Base-by-base conservation (phyloP, 2,888 invertebrate species). In the Dryococelus australis region DNA sequence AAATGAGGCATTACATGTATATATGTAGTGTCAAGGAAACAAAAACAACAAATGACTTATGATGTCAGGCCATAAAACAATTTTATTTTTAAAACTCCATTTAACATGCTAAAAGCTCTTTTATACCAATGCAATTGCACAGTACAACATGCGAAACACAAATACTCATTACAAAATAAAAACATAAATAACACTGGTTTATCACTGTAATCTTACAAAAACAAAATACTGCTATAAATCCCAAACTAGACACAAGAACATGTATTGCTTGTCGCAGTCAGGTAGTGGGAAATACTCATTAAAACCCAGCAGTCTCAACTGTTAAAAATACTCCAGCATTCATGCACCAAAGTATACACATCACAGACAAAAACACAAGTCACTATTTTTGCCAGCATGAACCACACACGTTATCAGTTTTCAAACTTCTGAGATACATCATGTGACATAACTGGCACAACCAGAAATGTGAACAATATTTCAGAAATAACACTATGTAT, bases 181-280 rank as follows among this genome's bases (percentile, higher is more conserved):
- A 65, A 65, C 65, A 65, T 65, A 65, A 65, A 65, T 65, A 65
- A 65, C 65, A n/a, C 65, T n/a, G n/a, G 65, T 65, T 65, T 24
- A 24, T n/a, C n/a, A 24, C 65, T 65, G 65, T 20, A 65, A 16
- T n/a, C 65, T 65, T 65, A 65, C 65, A 65, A 65, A 65, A 65
- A 65, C 20, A 24, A 65, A 16, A 65, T 9, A 24, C 20, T 24
- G n/a, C 24, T 20, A 65, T 65, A 20, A 65, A 0, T 9, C 65
- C 65, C 65, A 65, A 65, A 65, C 65, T 65, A n/a, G 8, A 24
- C 13, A 47, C 47, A 47, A 8, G 65, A 20, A 8, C n/a, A 65
- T 20, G n/a, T n/a, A 65, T 24, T 65, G 8, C 24, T 65, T 65
- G n/a, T 6, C n/a, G 20, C 24, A 65, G 24, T 65, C 65, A 65